Percentiles rank a stretch among this genome's conserved stretches.
phyloP scores from a whole-genome alignment of 2,888 invertebrate species.

The Quadroppia sp. region DNA sequence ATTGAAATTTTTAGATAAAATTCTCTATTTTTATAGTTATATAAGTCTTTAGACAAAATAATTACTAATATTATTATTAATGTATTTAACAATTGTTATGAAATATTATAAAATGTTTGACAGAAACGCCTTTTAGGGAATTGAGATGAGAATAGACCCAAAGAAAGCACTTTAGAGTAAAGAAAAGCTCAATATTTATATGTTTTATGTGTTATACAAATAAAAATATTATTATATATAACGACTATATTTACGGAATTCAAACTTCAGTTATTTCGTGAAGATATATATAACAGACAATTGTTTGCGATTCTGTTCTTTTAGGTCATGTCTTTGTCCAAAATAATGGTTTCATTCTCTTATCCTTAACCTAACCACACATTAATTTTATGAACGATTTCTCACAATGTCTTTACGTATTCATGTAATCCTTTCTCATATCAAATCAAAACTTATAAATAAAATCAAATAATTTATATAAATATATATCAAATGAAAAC shows the following conservation, averaged over 20 bases:
- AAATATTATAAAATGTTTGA: no score
- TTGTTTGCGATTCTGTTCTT: constrained; percentile 6
- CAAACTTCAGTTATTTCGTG: neutral
- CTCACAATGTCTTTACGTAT: neutral
- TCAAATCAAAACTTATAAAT: neutral
- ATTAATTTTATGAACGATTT: constrained; percentile 1
- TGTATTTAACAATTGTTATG: no score
- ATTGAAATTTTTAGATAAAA: no score
- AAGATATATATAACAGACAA: neutral
- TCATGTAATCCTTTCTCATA: neutral
- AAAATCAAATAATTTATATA: no score
- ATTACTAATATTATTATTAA: no score
- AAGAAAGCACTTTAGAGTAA: neutral
- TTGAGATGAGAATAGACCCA: no score
- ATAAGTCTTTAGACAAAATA: no score
- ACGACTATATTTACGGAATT: constrained; percentile 2
- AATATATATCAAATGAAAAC: no score
- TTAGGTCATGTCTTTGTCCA: neutral
- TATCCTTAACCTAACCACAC: neutral
- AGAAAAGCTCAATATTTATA: neutral
- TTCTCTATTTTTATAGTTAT: no score
- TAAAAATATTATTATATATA: constrained; percentile 8
- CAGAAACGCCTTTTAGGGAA: no score
- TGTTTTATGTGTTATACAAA: neutral
- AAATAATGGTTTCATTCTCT: neutral